These are phyloP conservation scores for Aphelocoma californica DNA, from an alignment of 2,797 vertebrate species.

Conservation along the genomic window DNA sequence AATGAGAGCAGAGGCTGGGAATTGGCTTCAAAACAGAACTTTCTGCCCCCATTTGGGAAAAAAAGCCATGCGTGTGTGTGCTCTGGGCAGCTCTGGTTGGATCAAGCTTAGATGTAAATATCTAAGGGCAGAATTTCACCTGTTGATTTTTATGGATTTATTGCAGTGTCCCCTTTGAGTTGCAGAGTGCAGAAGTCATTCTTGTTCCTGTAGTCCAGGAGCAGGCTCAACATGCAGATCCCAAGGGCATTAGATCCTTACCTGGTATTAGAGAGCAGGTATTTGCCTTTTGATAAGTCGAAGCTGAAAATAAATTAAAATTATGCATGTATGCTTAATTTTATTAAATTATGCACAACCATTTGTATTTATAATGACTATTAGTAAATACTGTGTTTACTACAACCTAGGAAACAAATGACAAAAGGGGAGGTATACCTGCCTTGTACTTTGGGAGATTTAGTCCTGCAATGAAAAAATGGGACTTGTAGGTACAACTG, in stretches of 20 bases:
- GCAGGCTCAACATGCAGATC: background rate
- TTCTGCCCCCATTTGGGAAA: background rate
- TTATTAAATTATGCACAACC: background rate
- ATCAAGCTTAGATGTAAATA: background rate
- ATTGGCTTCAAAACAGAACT: rapidly evolving
- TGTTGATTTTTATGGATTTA: background rate
- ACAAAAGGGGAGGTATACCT: background rate
- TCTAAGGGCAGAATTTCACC: background rate
- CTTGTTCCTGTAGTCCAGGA: rapidly evolving
- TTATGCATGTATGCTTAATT: background rate
- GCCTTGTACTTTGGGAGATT: background rate
- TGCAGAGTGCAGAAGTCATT: background rate
- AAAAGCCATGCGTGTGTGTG: background rate
- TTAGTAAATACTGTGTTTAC: background rate
- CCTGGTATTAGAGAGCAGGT: background rate
- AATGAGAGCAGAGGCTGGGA: background rate
- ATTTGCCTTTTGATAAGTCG: background rate
- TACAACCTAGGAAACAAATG: background rate
- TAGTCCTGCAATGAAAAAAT: constrained; percentile 51
- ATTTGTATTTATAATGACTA: background rate
- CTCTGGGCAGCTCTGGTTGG: background rate
- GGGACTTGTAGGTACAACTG: constrained; percentile 11
- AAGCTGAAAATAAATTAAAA: background rate
- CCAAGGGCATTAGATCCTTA: background rate
- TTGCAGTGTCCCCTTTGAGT: background rate